Evolutionary conservation across 2,797 vertebrate species (phyloP).

Genomic region (Dermochelys coriacea): DNA sequence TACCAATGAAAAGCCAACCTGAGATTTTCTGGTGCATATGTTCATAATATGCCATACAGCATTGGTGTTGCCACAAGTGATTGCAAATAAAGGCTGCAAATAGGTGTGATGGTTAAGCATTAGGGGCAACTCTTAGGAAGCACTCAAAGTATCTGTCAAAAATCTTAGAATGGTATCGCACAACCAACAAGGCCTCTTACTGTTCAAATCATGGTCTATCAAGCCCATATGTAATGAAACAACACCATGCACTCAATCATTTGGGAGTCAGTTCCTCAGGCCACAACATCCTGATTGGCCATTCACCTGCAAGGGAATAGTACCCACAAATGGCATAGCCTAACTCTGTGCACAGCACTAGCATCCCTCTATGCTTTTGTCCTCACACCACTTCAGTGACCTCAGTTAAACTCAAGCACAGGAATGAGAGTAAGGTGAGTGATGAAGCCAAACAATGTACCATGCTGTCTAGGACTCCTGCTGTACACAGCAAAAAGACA

Average conservation of each 20-base stretch:
- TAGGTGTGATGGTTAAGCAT: rapidly evolving
- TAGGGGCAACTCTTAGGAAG: rapidly evolving
- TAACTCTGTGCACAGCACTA: rapidly evolving
- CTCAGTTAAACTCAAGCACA: too few relatives aligned
- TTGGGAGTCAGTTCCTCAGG: not conserved
- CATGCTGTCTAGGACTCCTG: not conserved
- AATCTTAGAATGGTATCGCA: not conserved
- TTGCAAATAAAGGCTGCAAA: not conserved
- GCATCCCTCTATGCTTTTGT: not conserved
- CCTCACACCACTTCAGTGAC: rapidly evolving
- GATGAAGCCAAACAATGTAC: rapidly evolving
- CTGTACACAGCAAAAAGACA: not conserved
- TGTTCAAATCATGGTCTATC: not conserved
- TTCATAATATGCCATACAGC: rapidly evolving
- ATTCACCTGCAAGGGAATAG: rapidly evolving
- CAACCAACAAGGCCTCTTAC: not conserved
- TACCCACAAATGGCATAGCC: rapidly evolving
- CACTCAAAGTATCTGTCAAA: rapidly evolving
- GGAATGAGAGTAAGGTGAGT: too few relatives aligned
- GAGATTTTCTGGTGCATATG: not conserved
- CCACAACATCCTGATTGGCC: not conserved
- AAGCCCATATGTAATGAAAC: not conserved
- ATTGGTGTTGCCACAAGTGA: not conserved
- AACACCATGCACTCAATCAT: not conserved
- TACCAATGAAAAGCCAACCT: not conserved